phyloP scores from a whole-genome alignment of 2,888 invertebrate genomes.

The Nematopogon swammerdamellus region DNA sequence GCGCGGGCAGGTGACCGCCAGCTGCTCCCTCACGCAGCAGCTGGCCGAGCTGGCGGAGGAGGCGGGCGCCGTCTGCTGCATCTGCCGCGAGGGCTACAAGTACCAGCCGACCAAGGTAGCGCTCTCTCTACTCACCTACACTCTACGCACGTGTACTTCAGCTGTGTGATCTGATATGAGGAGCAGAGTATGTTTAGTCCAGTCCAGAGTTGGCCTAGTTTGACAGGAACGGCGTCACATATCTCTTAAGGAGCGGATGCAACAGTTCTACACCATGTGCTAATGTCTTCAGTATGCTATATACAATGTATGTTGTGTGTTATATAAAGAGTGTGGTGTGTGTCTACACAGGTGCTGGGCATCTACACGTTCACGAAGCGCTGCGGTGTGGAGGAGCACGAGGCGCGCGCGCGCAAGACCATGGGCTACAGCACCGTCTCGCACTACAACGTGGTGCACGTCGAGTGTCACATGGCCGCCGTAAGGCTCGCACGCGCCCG shows the following conservation, averaged over 20 bases:
- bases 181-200: too few species aligned
- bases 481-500: constrained; percentile 66
- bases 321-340: too few species aligned
- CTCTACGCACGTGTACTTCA: too few species aligned
- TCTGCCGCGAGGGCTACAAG: constrained; percentile 96
- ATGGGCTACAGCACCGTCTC: constrained; percentile 92
- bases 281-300: too few species aligned
- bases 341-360: constrained; percentile 66
- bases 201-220: too few species aligned
- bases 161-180: too few species aligned
- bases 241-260: too few species aligned
- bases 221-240: too few species aligned
- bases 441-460: constrained; percentile 97
- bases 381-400: constrained; percentile 90
- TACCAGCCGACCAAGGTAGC: constrained; percentile 84
- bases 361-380: constrained; percentile 97
- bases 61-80: constrained; percentile 93
- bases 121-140: too few species aligned
- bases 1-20: constrained; percentile 94
- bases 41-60: constrained; percentile 96
- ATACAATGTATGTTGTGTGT: too few species aligned
- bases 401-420: constrained; percentile 84
- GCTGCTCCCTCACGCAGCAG: constrained; percentile 85
- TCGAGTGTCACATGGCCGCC: constrained; percentile 97
- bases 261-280: too few species aligned